Conservation (phyloP, 2,888 invertebrate genomes). For the Drosophila multiciliata region DNA sequence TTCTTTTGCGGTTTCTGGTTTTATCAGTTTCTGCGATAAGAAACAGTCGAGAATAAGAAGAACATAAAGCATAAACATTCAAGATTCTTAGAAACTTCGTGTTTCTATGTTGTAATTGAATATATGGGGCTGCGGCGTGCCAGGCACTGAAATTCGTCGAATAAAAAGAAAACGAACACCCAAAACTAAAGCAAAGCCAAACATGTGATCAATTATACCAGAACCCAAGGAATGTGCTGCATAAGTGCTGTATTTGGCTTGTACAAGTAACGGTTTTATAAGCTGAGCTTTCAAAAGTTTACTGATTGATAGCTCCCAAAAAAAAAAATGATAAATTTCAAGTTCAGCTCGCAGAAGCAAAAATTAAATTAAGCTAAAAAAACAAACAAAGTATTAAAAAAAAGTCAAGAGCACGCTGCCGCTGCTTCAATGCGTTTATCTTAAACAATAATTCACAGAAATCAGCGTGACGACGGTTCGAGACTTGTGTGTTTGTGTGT, state of each 20-base stretch:
- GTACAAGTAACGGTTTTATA: not conserved
- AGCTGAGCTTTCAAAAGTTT: constrained; percentile 17
- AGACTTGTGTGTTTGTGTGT: constrained; percentile 7
- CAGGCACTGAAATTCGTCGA: constrained; percentile 24
- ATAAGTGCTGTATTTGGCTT: constrained; percentile 1
- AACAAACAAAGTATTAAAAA: constrained; percentile 16
- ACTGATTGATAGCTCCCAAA: constrained; percentile 1
- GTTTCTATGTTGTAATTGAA: constrained; percentile 40
- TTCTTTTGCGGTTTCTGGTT: constrained; percentile 3
- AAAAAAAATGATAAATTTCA: constrained; percentile 19
- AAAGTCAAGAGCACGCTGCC: constrained; percentile 25
- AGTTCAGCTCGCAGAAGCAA: constrained; percentile 33
- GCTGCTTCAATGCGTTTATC: constrained; percentile 12
- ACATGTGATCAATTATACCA: constrained; percentile 26
- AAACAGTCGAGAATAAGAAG: constrained; percentile 13
- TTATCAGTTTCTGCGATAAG: constrained; percentile 45
- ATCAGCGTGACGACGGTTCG: constrained; percentile 34
- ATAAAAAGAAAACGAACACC: not conserved
- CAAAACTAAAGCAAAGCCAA: constrained; percentile 1
- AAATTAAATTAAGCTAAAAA: constrained; percentile 33
- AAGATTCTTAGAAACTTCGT: constrained; percentile 41
- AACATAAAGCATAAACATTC: constrained; percentile 13
- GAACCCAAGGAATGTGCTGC: constrained; percentile 29
- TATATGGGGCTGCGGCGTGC: constrained; percentile 20
- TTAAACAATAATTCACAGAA: constrained; percentile 54